Evolutionary conservation across 2,113 vertebrate genomes (phyloP).

Genomic region (Platycercus adscitus): DNA sequence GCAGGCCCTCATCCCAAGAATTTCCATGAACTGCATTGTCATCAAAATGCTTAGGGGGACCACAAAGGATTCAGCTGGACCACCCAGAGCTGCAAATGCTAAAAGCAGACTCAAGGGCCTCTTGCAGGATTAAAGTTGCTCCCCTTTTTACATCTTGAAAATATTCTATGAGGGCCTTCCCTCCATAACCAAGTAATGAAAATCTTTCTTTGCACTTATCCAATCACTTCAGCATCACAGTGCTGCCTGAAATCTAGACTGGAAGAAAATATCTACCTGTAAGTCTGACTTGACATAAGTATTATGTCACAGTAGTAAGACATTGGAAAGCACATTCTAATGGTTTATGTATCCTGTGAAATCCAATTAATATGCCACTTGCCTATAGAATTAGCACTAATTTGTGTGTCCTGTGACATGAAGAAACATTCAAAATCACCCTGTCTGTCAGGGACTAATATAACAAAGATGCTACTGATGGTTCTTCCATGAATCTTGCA

Average conservation of each 20-base stretch:
- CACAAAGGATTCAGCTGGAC: constrained; percentile 50
- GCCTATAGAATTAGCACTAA: neutral
- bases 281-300: neutral
- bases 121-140: constrained; percentile 59
- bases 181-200: constrained; percentile 24
- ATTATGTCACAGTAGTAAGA: neutral
- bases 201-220: constrained; percentile 8
- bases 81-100: constrained; percentile 42
- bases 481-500: neutral
- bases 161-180: constrained; percentile 11
- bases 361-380: neutral
- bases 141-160: constrained; percentile 32
- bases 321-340: neutral
- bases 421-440: neutral
- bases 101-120: constrained; percentile 39
- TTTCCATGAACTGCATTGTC: constrained; percentile 37
- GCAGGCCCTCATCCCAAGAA: neutral
- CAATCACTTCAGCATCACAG: neutral
- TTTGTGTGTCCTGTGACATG: neutral
- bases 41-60: constrained; percentile 40
- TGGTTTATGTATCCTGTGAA: neutral
- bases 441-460: neutral
- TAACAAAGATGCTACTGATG: neutral
- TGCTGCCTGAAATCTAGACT: neutral
- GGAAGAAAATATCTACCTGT: neutral